Evolutionary conservation across 2,113 vertebrate genomes (phyloP).

Genomic region (Podiceps cristatus): DNA sequence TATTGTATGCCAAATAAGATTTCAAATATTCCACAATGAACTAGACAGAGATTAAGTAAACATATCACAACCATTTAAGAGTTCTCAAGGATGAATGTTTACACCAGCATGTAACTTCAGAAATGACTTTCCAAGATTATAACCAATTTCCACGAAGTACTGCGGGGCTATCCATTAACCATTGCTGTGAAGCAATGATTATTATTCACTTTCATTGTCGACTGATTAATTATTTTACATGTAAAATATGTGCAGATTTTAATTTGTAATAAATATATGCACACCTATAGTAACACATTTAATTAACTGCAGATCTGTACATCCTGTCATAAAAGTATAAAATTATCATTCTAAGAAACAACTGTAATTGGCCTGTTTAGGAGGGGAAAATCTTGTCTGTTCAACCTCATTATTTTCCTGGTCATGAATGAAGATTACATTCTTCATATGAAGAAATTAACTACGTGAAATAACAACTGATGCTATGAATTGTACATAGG

Average conservation of each 20-base stretch:
- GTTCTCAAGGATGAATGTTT: not conserved
- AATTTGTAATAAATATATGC: not conserved
- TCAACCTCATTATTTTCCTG: conserved; percentile 54
- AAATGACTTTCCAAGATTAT: not conserved
- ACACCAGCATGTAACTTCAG: not conserved
- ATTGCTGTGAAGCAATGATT: not conserved
- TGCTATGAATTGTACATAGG: conserved; percentile 51
- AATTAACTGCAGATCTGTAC: conserved; percentile 42
- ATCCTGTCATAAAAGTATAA: conserved; percentile 48
- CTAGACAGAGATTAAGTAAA: not conserved
- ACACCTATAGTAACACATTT: not conserved
- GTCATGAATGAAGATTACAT: conserved; percentile 62
- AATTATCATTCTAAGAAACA: conserved; percentile 51
- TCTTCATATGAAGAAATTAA: conserved; percentile 56
- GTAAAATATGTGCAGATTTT: not conserved
- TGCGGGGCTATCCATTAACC: not conserved
- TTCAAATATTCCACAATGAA: not conserved
- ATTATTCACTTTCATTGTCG: not conserved
- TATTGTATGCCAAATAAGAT: not conserved
- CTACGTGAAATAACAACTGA: conserved; percentile 59
- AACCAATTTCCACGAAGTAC: not conserved
- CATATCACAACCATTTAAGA: not conserved
- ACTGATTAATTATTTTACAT: not conserved
- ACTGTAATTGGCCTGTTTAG: conserved; percentile 38
- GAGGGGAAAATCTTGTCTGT: conserved; percentile 48